A percentile compares a stretch with the other conserved stretches of the same genome.
Evolutionary conservation across 1,140 invertebrate species (phyloP).

Genomic region (Drosophila sproati): DNA sequence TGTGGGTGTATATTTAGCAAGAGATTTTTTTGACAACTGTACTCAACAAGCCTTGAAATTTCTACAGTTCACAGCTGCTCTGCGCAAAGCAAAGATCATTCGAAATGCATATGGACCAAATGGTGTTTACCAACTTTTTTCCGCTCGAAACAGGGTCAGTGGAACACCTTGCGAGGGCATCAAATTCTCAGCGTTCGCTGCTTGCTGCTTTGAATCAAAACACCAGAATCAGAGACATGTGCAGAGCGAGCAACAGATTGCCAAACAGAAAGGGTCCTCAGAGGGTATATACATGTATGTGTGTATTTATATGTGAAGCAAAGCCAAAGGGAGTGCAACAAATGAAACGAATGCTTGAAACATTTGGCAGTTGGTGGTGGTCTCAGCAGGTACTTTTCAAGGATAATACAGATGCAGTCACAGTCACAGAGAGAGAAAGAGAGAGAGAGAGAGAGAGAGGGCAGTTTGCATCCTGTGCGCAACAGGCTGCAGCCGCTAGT

Average conservation of each 20-base stretch:
- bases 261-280: conserved; percentile 15
- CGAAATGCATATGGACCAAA: conserved; percentile 46
- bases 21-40: conserved; percentile 38
- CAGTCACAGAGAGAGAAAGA: not conserved
- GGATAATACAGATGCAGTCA: conserved; percentile 59
- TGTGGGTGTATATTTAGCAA: conserved; percentile 18
- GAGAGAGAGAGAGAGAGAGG: not conserved
- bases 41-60: conserved; percentile 46
- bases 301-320: no score
- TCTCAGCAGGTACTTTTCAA: conserved; percentile 68
- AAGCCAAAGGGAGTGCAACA: conserved; percentile 40
- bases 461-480: conserved; percentile 41
- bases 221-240: conserved; percentile 64
- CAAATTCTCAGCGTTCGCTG: conserved; percentile 58
- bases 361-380: conserved; percentile 63
- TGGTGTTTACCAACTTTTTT: conserved; percentile 22
- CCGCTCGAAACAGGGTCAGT: conserved; percentile 54
- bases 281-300: not conserved
- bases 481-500: conserved; percentile 62
- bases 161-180: conserved; percentile 76
- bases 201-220: conserved; percentile 43
- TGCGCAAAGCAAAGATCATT: conserved; percentile 46
- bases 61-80: conserved; percentile 28
- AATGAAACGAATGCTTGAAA: conserved; percentile 70
- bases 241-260: conserved; percentile 71